Evolutionary conservation across 1,140 invertebrate genomes (phyloP).

Genomic region (Drosophila orosa): DNA sequence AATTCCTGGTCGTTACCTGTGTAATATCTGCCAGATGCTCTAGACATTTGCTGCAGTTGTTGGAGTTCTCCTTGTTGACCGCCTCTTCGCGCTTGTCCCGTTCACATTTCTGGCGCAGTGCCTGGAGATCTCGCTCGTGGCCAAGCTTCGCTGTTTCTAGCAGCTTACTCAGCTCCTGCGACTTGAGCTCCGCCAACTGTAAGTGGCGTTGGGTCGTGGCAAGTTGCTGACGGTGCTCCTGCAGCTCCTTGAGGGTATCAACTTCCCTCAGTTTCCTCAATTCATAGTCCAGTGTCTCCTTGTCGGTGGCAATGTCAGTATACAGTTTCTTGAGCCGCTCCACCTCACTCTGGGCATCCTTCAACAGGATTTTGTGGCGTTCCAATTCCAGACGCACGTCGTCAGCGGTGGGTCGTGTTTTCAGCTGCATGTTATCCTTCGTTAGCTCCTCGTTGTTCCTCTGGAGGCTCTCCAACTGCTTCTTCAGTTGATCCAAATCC

Average conservation of each 20-base stretch:
- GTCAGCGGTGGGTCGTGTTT: conserved; percentile 43
- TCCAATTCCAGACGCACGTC: conserved; percentile 66
- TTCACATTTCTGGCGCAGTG: conserved; percentile 59
- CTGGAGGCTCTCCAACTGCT: conserved; percentile 59
- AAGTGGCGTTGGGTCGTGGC: conserved; percentile 59
- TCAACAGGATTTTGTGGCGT: conserved; percentile 70
- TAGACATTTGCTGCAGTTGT: conserved; percentile 70
- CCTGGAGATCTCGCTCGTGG: conserved; percentile 66
- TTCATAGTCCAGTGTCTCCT: conserved; percentile 69
- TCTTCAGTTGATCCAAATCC: conserved; percentile 57
- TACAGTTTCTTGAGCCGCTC: conserved; percentile 77
- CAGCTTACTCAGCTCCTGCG: conserved; percentile 69
- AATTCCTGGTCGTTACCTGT: conserved; percentile 45
- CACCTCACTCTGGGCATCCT: conserved; percentile 75
- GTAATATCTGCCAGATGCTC: conserved; percentile 73
- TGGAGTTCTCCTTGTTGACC: conserved; percentile 50
- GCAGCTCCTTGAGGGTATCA: conserved; percentile 67
- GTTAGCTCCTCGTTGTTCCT: conserved; percentile 52
- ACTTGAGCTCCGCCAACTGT: conserved; percentile 72
- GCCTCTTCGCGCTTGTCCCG: conserved; percentile 56
- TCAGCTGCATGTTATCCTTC: conserved; percentile 63
- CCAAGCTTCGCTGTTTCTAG: conserved; percentile 64
- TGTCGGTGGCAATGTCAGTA: conserved; percentile 73
- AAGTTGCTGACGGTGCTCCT: conserved; percentile 62
- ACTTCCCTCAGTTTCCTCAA: conserved; percentile 58